Base-by-base conservation (phyloP, 2,888 invertebrate genomes). In the Phlogophora meticulosa region DNA sequence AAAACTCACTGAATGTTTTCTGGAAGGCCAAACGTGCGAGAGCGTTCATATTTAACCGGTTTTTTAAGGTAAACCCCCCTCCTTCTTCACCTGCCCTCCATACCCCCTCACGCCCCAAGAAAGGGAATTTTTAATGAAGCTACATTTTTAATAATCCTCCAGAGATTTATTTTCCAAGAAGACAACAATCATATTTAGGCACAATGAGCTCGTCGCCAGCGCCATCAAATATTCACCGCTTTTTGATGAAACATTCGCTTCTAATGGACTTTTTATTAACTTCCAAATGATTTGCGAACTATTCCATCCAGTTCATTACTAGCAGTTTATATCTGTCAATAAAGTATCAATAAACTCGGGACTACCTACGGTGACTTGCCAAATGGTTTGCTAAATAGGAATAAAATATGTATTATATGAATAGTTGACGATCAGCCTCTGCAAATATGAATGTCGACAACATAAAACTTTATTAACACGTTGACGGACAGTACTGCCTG, bases 11-110 rank as follows among this genome's bases (percentile, higher is more conserved):
- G 38, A 48, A 58, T 70, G 62, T 68, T 75, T 48, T 62, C 57
- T 57, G 42, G 36, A 57, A 58, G 42, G 56, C 49, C 51, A 42
- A 60, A 68, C 70, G 70, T 68, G 62, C 67, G 79, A 72, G 57
- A 68, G 66, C 76, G 63, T 84, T 81, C 85, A 83, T 84, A 84
- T 84, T 84, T 84, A 78, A 84, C 73, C 63, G 57, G 51, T 74
- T 84, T 81, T 83, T 83, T 78, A 80, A 78, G 80, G 59, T 56
- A 36, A 46, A 32, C 13, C 64, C 17, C 42, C 57, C 53, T 13
- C 45, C 45, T 58, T 22, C 9, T 43, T 17, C 28, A 36, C 42
- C 43, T 28, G 34, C 3, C 52, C 24, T 40, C 48, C 38, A 36
- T 42, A 53, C 46, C 43, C 46, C 53, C 46, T 20, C 45, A 48